A percentile compares a stretch with the other conserved stretches of the same genome.
These are phyloP conservation scores for Scrobipalpa atriplicella DNA, from an alignment of 2,888 invertebrate species.

Conservation along the genomic window DNA sequence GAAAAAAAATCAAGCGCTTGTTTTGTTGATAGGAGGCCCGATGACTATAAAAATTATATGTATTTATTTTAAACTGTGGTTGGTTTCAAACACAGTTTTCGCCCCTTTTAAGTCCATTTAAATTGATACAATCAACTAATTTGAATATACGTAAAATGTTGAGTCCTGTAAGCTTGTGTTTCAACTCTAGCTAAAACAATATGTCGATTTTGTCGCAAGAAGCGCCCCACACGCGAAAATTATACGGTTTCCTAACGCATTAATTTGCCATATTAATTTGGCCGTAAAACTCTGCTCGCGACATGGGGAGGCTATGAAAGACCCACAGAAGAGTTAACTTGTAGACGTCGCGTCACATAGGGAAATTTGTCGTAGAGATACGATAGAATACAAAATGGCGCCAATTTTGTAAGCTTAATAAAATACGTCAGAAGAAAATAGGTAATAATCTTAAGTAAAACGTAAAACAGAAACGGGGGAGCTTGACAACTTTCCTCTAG, in stretches of 20 bases:
- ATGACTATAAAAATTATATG: too few species aligned
- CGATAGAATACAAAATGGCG: background rate
- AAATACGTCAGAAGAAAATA: too few species aligned
- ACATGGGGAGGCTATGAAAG: conserved; percentile 45
- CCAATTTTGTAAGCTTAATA: too few species aligned
- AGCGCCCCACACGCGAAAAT: conserved; percentile 75
- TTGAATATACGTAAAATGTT: background rate
- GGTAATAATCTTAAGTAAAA: too few species aligned
- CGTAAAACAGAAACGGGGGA: too few species aligned
- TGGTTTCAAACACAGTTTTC: background rate
- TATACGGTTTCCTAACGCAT: conserved; percentile 79
- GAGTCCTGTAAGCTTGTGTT: conserved; percentile 13
- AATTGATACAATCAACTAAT: too few species aligned
- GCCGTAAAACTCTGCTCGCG: conserved; percentile 82
- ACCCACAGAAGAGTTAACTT: conserved; percentile 30
- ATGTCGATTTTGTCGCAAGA: conserved; percentile 67
- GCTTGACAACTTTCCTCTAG: too few species aligned
- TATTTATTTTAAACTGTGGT: background rate
- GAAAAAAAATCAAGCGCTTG: too few species aligned
- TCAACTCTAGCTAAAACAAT: conserved; percentile 39
- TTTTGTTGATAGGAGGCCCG: too few species aligned
- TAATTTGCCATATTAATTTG: conserved; percentile 84
- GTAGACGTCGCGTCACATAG: conserved; percentile 38
- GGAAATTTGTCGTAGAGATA: background rate
- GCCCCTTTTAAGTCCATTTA: background rate